phyloP scores from a whole-genome alignment of 2,888 invertebrate species.

The Eilema caniola region DNA sequence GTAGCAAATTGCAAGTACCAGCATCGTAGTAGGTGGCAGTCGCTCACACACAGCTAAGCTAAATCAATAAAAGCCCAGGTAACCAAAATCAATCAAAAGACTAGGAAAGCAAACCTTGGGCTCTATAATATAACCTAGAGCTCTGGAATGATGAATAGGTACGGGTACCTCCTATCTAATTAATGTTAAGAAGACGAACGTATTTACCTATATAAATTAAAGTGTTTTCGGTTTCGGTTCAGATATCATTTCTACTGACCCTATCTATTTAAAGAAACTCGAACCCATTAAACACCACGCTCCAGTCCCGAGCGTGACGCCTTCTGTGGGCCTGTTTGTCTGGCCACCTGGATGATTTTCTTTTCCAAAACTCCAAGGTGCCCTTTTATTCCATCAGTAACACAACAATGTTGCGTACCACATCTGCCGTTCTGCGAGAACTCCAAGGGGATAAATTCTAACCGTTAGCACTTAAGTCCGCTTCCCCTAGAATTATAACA shows the following conservation, averaged over 20 bases:
- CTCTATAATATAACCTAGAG: too few species aligned
- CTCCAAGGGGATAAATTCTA: background rate
- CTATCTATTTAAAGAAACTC: constrained; percentile 4
- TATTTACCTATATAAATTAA: too few species aligned
- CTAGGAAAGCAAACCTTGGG: too few species aligned
- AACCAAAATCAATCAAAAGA: too few species aligned
- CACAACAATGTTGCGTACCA: background rate
- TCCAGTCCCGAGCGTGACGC: background rate
- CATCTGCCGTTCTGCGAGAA: background rate
- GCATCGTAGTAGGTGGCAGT: too few species aligned
- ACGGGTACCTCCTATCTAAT: background rate
- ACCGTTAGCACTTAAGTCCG: too few species aligned
- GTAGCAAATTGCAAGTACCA: too few species aligned
- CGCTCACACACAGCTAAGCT: too few species aligned
- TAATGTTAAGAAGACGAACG: background rate
- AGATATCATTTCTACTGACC: background rate
- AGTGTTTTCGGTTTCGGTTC: background rate
- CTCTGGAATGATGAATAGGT: background rate
- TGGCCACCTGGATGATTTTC: background rate
- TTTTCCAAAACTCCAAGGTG: background rate
- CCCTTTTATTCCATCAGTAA: background rate
- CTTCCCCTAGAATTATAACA: too few species aligned
- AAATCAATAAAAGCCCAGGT: too few species aligned
- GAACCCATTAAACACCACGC: background rate
- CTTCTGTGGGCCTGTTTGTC: background rate